Evolutionary conservation across 1,140 invertebrate genomes (phyloP).

Genomic region (Agrypnia vestita): DNA sequence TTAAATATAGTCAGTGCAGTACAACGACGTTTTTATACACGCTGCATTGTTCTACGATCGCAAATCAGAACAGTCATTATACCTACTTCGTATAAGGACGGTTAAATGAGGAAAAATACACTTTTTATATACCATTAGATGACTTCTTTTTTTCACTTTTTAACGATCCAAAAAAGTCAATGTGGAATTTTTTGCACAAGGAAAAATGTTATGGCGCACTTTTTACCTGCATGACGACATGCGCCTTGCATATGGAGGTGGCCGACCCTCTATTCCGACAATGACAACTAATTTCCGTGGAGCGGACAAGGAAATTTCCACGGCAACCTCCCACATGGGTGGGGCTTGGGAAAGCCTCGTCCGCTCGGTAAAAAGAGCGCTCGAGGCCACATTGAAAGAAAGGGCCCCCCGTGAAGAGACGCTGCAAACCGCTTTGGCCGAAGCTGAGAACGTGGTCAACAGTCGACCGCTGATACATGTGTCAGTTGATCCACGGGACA

Average conservation of each 20-base stretch:
- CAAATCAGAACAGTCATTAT: no score
- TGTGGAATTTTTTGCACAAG: no score
- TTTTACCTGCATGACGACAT: constrained; percentile 61
- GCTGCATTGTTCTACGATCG: no score
- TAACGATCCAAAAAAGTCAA: no score
- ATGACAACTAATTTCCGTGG: no score
- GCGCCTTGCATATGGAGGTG: constrained; percentile 63
- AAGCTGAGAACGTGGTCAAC: constrained; percentile 63
- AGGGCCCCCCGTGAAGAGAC: constrained; percentile 60
- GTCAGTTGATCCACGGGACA: constrained; percentile 57
- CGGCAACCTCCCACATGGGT: not conserved
- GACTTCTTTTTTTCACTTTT: no score
- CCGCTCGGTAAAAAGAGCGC: constrained; percentile 63
- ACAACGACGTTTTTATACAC: no score
- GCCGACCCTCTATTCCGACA: constrained; percentile 1
- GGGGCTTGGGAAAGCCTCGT: constrained; percentile 63
- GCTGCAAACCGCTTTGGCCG: constrained; percentile 58
- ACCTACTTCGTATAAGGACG: no score
- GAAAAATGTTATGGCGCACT: constrained; percentile 65
- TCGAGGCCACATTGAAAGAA: constrained; percentile 53
- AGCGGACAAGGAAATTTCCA: no score
- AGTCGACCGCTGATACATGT: constrained; percentile 63
- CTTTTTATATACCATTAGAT: no score
- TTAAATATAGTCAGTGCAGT: no score
- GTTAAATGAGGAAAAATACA: no score